Evolutionary conservation across 2,888 invertebrate species (phyloP), one percentile per base, ranked within the genome.

Genomic region (Danaus chrysippus): DNA sequence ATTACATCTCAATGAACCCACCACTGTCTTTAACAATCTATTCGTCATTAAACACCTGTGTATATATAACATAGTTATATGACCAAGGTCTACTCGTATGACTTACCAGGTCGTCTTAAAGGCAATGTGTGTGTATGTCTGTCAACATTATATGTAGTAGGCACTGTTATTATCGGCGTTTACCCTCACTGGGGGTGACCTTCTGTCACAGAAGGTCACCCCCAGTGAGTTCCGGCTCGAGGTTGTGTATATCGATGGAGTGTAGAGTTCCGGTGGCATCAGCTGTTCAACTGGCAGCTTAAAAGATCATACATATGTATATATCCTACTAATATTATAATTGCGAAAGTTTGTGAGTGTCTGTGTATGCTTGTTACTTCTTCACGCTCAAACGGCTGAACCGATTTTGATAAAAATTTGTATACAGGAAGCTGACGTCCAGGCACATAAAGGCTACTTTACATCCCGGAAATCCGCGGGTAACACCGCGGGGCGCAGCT

Each of bases 271-370:
- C 10, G 88, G 87, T 0, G 90, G 87, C 78, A 89, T 77, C n/a
- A 91, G 73, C 54, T 90, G 89, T 70, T 90, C 89, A 12, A 87
- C 82, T 70, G 88, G 90, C 1, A 90, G 68, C 90, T 89, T 71
- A 5, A 74, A 76, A 42, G 19, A 53, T 44, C 74, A 11, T 23
- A 5, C 43, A 10, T 58, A 44, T 55, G 41, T 58, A 15, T 9
- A 0, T 46, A 9, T 46, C 13, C 13, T 46, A 46, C 6, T 9
- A 34, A 34, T 34, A 34, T 34, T 34, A 34, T 34, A 8, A 5
- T 6, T 34, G 23, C 8, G 23, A n/a, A n/a, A n/a, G n/a, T n/a
- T n/a, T 6, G 23, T 34, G 23, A 1, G 23, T n/a, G 5, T 5
- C 2, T 23, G 23, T 8, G 23, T 34, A 0, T 34, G 8, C 8